phyloP scores from a whole-genome alignment of 2,113 vertebrate genomes.

The Pipra filicauda region DNA sequence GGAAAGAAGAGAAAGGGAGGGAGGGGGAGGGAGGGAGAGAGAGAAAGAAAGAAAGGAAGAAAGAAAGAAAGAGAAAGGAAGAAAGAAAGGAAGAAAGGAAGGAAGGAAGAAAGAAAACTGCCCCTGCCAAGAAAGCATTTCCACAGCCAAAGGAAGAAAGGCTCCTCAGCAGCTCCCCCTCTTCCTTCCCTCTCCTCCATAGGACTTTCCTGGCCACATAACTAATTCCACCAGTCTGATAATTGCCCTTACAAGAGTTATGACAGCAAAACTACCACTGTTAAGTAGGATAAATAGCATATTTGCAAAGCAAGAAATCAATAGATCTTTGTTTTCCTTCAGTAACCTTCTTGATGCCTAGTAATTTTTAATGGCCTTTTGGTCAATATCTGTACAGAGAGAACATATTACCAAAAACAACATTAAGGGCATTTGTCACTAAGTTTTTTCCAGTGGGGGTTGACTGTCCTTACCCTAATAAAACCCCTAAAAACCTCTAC shows the following conservation, averaged over 20 bases:
- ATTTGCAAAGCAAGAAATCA: slow-evolving; percentile 38
- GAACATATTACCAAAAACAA: background rate
- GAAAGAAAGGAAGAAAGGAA: background rate
- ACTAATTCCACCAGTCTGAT: background rate
- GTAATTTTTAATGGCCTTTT: slow-evolving; percentile 27
- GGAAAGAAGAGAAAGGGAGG: background rate
- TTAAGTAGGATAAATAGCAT: slow-evolving; percentile 24
- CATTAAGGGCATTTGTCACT: background rate
- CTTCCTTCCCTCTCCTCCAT: background rate
- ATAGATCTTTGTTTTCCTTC: slow-evolving; percentile 14
- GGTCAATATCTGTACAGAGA: background rate
- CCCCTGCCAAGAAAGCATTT: background rate
- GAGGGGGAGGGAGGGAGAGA: background rate
- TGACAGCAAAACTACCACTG: background rate
- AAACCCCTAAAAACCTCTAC: fast-evolving
- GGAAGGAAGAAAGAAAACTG: background rate
- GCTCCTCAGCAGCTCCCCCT: background rate
- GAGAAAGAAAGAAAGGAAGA: too few relatives aligned
- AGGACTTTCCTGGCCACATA: background rate
- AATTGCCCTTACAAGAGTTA: background rate
- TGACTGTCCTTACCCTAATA: background rate
- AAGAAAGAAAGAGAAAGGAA: too few relatives aligned
- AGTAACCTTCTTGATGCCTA: background rate
- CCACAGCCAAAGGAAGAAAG: background rate
- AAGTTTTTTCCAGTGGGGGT: background rate